Evolutionary conservation across 2,797 vertebrate genomes (phyloP), one percentile per base, ranked within the genome.

Genomic region (Gallirallus australis): DNA sequence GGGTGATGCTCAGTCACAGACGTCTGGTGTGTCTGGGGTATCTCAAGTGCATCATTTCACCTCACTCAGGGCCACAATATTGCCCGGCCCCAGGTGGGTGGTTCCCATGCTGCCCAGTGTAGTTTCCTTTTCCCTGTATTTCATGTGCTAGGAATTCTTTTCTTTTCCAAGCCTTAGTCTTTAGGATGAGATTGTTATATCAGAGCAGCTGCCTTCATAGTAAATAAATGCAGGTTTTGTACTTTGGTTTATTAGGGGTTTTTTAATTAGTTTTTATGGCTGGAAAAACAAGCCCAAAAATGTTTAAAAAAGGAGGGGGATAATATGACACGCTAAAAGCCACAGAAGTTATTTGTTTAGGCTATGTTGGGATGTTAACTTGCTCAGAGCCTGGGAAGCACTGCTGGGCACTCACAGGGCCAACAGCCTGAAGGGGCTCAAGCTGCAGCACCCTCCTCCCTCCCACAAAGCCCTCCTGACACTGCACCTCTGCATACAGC

Each of bases 271-370:
- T 11, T 61, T 81, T 78, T 60, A 37, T 31, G 50, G 33, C 39
- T 61, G 45, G 65, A 9, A 13, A 66, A 82, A 65, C 9, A 79
- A 86, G 24, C 15, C 21, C 16, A 33, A 9, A 76, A 52, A 73
- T 19, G 0, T 45, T 45, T 45, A 2, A 16, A 18, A 17, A 45
- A 31, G 15, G 7, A 3, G 2, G 4, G 4, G 5, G 48, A 56
- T 45, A 45, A 45, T 45, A 45, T 45, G 42, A 45, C 42, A 45
- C 9, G 18, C n/a, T 47, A 31, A 79, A 83, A 7, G 2, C 0
- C 25, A 66, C 6, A 39, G 37, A 71, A n/a, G 48, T 35, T 79
- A 17, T 79, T 52, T n/a, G 30, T 71, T 84, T 73, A 54, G 42
- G 19, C 47, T 80, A 35, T 28, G 23, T 24, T 71, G 78, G 15